Evolutionary conservation across 2,113 vertebrate species (phyloP).

Genomic region (Vulpes lagopus): DNA sequence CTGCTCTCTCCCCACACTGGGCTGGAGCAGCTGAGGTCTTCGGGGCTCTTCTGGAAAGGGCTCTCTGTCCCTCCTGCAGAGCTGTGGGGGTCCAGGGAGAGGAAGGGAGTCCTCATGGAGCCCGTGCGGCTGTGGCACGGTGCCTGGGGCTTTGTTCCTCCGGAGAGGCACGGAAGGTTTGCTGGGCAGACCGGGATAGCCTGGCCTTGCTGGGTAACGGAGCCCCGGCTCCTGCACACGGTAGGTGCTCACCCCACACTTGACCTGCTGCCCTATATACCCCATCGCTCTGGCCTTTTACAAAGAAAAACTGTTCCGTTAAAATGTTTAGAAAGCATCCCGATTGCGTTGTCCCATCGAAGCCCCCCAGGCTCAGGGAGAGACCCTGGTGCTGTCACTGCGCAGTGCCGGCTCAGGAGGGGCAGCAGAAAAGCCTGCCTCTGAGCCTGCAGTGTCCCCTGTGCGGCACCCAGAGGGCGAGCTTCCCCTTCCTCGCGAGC

Average conservation of each 20-base stretch:
- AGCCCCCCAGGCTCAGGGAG: neutral
- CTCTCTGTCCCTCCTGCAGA: neutral
- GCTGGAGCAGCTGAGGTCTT: neutral
- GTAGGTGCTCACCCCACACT: neutral
- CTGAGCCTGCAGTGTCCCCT: neutral
- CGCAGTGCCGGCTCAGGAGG: neutral
- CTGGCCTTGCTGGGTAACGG: neutral
- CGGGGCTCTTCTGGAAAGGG: neutral
- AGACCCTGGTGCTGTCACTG: neutral
- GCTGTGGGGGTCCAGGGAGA: neutral
- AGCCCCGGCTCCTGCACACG: neutral
- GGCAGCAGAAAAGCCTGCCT: neutral
- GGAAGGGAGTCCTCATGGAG: neutral
- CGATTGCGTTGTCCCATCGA: neutral
- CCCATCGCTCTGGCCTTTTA: neutral
- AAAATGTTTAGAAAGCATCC: neutral
- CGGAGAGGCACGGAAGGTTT: fast-evolving
- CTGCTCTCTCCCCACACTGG: neutral
- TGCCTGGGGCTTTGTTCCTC: neutral
- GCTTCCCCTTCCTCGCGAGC: neutral
- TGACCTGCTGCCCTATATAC: neutral
- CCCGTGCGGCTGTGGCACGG: fast-evolving
- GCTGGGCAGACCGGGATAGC: neutral
- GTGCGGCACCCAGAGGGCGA: neutral
- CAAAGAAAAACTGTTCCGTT: neutral